Base-by-base conservation (phyloP, 1,140 invertebrate species). In the Diorhabda carinulata region DNA sequence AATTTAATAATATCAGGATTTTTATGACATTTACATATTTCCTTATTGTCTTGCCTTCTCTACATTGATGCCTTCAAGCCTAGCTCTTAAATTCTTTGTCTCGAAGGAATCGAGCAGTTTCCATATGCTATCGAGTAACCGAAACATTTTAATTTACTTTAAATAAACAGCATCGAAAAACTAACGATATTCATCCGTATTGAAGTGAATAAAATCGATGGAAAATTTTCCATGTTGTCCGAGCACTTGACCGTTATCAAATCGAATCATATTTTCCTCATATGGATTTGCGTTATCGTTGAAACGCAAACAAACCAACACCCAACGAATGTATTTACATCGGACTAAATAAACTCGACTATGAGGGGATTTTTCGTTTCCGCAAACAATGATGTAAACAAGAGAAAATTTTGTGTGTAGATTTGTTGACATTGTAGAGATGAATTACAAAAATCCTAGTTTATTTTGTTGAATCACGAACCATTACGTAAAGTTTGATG, bases 321-420 rank as follows among this genome's bases (percentile, higher is more conserved):
- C n/a, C 47, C 6, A 4, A n/a, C 47, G 47, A 52, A 52, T n/a
- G n/a, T 52, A 52, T 52, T 52, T 52, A 52, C 47, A 52, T 52
- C 47, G 6, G n/a, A 52, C 47, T 52, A 52, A 52, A 52, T n/a
- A 52, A 52, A 52, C 47, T 52, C 47, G 47, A 52, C 47, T 52
- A 52, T 6, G 47, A 25, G 25, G 47, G 47, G n/a, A n/a, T 8
- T 52, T 52, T 52, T 52, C 47, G n/a, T 52, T 52, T n/a, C 47
- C 47, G 47, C 47, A 52, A 52, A 52, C 47, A 52, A 52, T 52
- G 47, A 52, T 52, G 47, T 52, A 52, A 52, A 52, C 47, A 52
- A 52, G 47, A 6, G n/a, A 52, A 52, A 52, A 8, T 52, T 52
- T 25, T 25, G 25, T 52, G 47, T 52, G n/a, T n/a, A 52, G 47